phyloP scores from a whole-genome alignment of 2,113 vertebrate genomes.

The Pipra filicauda region DNA sequence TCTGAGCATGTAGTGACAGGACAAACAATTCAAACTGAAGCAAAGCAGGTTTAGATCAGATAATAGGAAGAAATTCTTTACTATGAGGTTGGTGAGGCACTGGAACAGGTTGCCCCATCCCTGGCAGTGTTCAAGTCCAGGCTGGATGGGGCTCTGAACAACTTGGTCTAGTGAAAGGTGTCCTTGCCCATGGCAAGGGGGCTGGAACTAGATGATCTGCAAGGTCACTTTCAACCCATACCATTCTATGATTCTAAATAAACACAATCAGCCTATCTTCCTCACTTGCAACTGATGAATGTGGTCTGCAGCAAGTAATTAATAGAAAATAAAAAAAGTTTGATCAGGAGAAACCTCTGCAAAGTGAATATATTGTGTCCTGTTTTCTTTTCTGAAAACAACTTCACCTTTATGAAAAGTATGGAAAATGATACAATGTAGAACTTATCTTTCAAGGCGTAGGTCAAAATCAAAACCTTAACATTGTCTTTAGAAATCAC shows the following conservation, averaged over 20 bases:
- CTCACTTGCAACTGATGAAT: background rate
- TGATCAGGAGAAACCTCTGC: background rate
- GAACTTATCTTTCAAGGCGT: background rate
- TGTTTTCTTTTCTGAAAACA: background rate
- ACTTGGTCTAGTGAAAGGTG: background rate
- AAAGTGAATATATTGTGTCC: background rate
- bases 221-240: background rate
- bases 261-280: background rate
- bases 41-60: background rate
- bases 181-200: no score
- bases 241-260: background rate
- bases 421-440: background rate
- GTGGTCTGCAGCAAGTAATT: background rate
- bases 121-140: background rate
- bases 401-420: background rate
- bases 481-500: background rate
- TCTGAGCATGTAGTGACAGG: background rate
- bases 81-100: background rate
- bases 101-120: background rate
- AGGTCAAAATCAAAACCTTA: background rate
- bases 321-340: background rate
- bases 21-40: background rate
- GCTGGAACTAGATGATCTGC: background rate
- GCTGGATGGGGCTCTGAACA: background rate
- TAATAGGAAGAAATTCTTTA: background rate